A percentile compares a stretch with the other conserved stretches of the same genome.
phyloP scores from a whole-genome alignment of 1,140 invertebrate species.

The Drosophila nebulosa region DNA sequence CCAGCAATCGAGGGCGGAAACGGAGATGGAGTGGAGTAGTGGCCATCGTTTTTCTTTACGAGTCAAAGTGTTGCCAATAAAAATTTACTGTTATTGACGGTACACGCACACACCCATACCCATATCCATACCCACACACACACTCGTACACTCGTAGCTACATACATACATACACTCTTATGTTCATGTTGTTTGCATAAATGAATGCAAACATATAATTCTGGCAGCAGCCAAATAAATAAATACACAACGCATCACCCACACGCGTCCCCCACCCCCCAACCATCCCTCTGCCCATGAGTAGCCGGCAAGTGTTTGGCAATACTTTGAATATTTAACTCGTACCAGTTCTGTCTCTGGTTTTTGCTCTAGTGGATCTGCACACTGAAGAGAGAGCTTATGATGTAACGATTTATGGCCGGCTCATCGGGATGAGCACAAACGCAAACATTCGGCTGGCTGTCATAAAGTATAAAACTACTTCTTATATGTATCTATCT shows the following conservation, averaged over 20 bases:
- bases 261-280: not conserved
- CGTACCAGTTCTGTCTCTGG: not conserved
- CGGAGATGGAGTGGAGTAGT: conserved; percentile 2
- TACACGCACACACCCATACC: not conserved
- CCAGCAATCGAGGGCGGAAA: not conserved
- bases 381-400: conserved; percentile 30
- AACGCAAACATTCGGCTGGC: conserved; percentile 33
- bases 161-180: not conserved
- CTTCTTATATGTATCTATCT: conserved; percentile 19
- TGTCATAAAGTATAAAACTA: conserved; percentile 35
- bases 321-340: conserved; percentile 61
- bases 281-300: not conserved
- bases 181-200: conserved; percentile 54
- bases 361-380: not conserved
- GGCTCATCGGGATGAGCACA: conserved; percentile 45
- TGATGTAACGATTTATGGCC: conserved; percentile 55
- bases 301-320: conserved; percentile 45
- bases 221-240: conserved; percentile 33
- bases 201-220: conserved; percentile 58
- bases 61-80: conserved; percentile 56
- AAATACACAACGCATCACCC: conserved; percentile 15
- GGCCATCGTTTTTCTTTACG: conserved; percentile 58
- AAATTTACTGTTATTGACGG: conserved; percentile 50
- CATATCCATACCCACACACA: not conserved
- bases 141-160: not conserved